Evolutionary conservation across 2,113 vertebrate genomes (phyloP), one percentile per base, ranked within the genome.

Genomic region (Amazona vittata): DNA sequence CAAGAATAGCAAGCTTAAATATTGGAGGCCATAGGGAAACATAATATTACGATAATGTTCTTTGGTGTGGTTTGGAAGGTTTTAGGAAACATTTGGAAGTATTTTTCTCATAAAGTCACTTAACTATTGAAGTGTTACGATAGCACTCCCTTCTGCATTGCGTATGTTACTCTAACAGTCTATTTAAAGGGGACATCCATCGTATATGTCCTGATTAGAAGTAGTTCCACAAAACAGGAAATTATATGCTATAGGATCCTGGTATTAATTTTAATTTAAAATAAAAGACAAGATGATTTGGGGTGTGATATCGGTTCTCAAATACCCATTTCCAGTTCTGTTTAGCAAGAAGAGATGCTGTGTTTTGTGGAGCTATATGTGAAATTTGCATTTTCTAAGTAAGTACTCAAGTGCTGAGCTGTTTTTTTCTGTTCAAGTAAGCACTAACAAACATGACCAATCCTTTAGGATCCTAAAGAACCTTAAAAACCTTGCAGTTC

Each of bases 31-130:
- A 98, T 93, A 95, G 98, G 97, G 99, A 99, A 99, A 99, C 97
- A 98, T 98, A 99, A 99, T 99, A 99, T 99, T 99, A 99, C 98
- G 97, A 98, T 98, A 99, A 98, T 98, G 98, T 98, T 98, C 98
- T 99, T 99, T 99, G 98, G 99, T 99, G 99, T 97, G 98, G 98
- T 99, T 99, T 99, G 98, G 99, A 99, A 98, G 97, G 98, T 97
- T 98, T 99, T 98, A 98, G 98, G 98, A 98, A 99, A 99, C 99
- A 99, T 99, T 99, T 99, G 99, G 99, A 99, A 99, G 98, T 98
- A 97, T 99, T 99, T 99, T 99, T 98, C 98, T 99, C 98, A 98
- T 99, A 98, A 99, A 99, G 98, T 98, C 97, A 98, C 98, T 99
- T 99, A 99, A 98, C 98, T 98, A 97, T 99, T 99, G 98, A 99